Conservation (phyloP, 2,888 invertebrate genomes). For the Leptothorax acervorum region DNA sequence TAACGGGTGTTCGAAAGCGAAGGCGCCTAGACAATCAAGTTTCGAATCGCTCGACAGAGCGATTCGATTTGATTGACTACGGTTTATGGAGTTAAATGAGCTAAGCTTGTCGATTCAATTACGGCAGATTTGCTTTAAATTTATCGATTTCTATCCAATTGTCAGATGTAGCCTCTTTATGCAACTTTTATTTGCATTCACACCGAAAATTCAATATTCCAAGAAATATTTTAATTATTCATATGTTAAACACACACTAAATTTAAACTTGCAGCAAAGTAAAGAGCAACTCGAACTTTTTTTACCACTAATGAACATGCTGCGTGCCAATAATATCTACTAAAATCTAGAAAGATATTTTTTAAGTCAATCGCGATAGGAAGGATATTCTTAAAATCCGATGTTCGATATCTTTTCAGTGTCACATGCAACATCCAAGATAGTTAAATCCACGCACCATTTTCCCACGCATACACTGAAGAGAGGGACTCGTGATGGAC, state of each 20-base stretch:
- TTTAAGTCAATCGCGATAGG: not conserved
- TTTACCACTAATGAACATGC: not conserved
- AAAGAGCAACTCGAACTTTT: not conserved
- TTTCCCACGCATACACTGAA: not conserved
- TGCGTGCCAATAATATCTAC: not conserved
- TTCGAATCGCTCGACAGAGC: not conserved
- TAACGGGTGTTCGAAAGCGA: slow-evolving; percentile 46
- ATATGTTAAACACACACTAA: not conserved
- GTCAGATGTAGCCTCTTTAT: not conserved
- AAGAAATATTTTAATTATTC: not conserved
- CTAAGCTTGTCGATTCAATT: slow-evolving; percentile 22
- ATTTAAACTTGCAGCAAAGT: not conserved
- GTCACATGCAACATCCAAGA: not conserved
- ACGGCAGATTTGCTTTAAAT: not conserved
- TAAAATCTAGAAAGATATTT: not conserved
- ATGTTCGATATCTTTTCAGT: not conserved
- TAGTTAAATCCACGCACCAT: slow-evolving; percentile 17
- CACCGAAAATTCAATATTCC: not conserved
- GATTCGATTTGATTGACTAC: slow-evolving; percentile 26
- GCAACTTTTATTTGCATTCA: not conserved
- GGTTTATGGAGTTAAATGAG: slow-evolving; percentile 6
- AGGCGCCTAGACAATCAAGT: slow-evolving; percentile 5
- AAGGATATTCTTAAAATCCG: not conserved
- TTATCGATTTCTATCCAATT: not conserved
- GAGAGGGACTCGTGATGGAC: slow-evolving; percentile 3